Conservation (phyloP, 2,888 invertebrate species). For the Callinectes sapidus region DNA sequence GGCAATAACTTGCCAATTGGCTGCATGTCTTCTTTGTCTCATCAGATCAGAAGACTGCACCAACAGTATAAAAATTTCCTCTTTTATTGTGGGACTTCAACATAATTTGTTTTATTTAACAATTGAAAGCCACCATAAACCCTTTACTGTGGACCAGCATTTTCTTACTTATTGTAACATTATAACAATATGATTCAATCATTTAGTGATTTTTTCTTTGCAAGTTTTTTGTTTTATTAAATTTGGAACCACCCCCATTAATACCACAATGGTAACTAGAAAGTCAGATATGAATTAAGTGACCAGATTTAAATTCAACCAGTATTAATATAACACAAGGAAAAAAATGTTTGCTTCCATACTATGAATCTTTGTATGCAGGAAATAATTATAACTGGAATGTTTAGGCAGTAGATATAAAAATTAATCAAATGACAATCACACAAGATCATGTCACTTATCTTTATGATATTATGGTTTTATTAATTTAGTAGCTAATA, state of each 20-base stretch:
- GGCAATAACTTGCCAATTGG: background rate
- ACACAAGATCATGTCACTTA: background rate
- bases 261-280: background rate
- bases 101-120: background rate
- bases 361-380: background rate
- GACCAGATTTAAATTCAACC: background rate
- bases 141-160: background rate
- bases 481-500: background rate
- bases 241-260: background rate
- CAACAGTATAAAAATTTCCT: background rate
- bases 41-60: background rate
- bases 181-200: background rate
- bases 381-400: constrained; percentile 2
- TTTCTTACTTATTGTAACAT: background rate
- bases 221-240: background rate
- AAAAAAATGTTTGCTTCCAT: background rate
- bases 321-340: background rate
- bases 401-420: background rate
- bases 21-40: constrained; percentile 7
- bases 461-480: background rate
- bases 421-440: constrained; percentile 10
- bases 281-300: background rate
- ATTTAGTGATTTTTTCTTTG: background rate
- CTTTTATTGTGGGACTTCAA: background rate
- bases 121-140: background rate